phyloP scores from a whole-genome alignment of 1,140 invertebrate species.

The Venustaconcha ellipsiformis region DNA sequence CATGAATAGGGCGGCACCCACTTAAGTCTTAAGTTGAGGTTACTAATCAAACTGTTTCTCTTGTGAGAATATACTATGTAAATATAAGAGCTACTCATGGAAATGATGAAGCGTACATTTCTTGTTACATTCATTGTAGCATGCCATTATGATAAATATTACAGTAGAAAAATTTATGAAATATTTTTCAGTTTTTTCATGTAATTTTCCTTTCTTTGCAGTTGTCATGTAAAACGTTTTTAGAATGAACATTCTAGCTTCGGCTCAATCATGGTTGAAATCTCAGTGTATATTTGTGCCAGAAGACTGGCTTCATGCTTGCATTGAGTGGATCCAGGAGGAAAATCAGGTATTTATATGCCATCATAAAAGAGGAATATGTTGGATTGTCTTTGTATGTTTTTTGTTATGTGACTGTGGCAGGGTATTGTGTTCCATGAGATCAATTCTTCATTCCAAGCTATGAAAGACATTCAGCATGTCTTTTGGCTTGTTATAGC shows the following conservation, averaged over 20 bases:
- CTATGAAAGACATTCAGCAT: neutral
- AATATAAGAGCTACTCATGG: too few species aligned
- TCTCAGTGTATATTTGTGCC: slow-evolving; percentile 48
- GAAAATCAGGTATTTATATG: slow-evolving; percentile 52
- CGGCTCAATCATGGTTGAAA: slow-evolving; percentile 25
- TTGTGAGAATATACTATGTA: too few species aligned
- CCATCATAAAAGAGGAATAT: neutral
- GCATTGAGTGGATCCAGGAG: slow-evolving; percentile 62
- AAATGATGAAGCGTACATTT: too few species aligned
- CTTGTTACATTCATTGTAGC: too few species aligned
- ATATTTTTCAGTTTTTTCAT: too few species aligned
- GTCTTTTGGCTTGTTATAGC: neutral
- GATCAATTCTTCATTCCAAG: neutral
- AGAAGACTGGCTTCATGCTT: slow-evolving; percentile 61
- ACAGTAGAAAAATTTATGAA: too few species aligned
- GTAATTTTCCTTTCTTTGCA: too few species aligned
- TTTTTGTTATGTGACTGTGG: neutral
- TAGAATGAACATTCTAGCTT: slow-evolving; percentile 8
- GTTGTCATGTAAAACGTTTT: too few species aligned
- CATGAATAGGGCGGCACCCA: too few species aligned
- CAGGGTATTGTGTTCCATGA: neutral
- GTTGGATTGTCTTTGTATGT: neutral
- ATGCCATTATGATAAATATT: too few species aligned
- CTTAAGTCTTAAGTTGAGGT: too few species aligned
- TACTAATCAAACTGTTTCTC: too few species aligned